Base-by-base conservation (phyloP, 2,113 vertebrate species). In the Holacanthus passer region DNA sequence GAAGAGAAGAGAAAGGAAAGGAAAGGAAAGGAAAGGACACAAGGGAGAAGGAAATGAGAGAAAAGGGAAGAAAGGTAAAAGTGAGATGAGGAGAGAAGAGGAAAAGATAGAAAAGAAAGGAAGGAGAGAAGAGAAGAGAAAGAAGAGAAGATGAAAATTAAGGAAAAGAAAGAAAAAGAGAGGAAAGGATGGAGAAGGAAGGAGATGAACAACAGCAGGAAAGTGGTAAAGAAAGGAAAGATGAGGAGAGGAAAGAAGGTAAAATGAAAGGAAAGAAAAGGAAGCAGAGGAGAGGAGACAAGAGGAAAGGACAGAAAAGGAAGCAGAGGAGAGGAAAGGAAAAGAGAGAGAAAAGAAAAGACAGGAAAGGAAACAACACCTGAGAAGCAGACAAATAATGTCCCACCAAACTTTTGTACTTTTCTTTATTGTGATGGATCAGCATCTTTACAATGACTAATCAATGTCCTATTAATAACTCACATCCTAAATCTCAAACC, bases 401-500 rank as follows among this genome's bases (percentile, higher is more conserved):
- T 5, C 62, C 13, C 13, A 7, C 22, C 60, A 41, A n/a, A n/a
- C n/a, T n/a, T n/a, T n/a, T n/a, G 12, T 22, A 1, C 10, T n/a
- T 3, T 3, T 31, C 6, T 29, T 20, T 20, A 22, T n/a, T 60
- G 2, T 22, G 17, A 11, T 19, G 7, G 3, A 13, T 56, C 22
- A 24, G 16, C 43, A 37, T 37, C 14, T 16, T 27, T 17, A 17
- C 56, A 19, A 7, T 45, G 63, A 31, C 41, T 0, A 19, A 12
- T 10, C 7, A 11, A 14, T 32, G 7, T n/a, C 8, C 0, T 12
- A 62, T 62, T 43, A 24, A 24, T 60, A 2, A 5, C 22, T 12
- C 29, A 31, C 22, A 24, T 73, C 55, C 32, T 59, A n/a, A 64
- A 27, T 55, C 17, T 60, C 31, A 37, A 41, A 35, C 76, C 75